Base-by-base conservation (phyloP, 1,140 invertebrate species). In the Onthophagus taurus region DNA sequence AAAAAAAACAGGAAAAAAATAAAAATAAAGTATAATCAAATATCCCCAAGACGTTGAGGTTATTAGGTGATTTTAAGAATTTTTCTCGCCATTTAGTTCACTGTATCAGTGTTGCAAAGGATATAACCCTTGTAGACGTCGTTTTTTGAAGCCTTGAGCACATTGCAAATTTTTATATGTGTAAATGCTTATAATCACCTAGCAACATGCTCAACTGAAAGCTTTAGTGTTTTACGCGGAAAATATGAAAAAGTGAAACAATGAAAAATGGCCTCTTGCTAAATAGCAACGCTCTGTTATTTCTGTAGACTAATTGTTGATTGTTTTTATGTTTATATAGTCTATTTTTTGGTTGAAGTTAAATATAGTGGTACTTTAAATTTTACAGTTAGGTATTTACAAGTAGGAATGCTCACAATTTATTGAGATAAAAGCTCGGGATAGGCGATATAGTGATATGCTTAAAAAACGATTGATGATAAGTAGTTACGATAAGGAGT, bases 291-390 rank as follows among this genome's bases (percentile, higher is more conserved):
- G 47, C 50, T 54, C 49, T 61, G 59, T 63, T 61, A 59, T 53
- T 54, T 47, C 51, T 57, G 55, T 61, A 60, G 57, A 57, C 47
- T 64, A 61, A 57, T 65, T 65, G 63, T 65, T 65, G 60, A 61
- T 65, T 65, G 63, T 65, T 65, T 65, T 63, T 65, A 63, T 65
- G 61, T 65, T 65, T 63, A 65, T 65, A 65, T 64, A 65, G 63
- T 65, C 58, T 65, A 65, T 65, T 65, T 64, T 58, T 64, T 59
- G 61, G 59, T 64, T 61, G 56, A 56, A 63, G 57, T 55, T 62
- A 61, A 55, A 53, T 58, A 45, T 59, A 57, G 50, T 52, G 43
- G 47, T 54, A 55, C 52, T 44, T 50, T 49, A 53, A 48, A 48
- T 39, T n/a, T n/a, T 47, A 52, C 43, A 49, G 44, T 52, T 47